Percentiles rank a stretch among this genome's conserved stretches.
Conservation (phyloP, 2,113 vertebrate species). For the Verasper variegatus region DNA sequence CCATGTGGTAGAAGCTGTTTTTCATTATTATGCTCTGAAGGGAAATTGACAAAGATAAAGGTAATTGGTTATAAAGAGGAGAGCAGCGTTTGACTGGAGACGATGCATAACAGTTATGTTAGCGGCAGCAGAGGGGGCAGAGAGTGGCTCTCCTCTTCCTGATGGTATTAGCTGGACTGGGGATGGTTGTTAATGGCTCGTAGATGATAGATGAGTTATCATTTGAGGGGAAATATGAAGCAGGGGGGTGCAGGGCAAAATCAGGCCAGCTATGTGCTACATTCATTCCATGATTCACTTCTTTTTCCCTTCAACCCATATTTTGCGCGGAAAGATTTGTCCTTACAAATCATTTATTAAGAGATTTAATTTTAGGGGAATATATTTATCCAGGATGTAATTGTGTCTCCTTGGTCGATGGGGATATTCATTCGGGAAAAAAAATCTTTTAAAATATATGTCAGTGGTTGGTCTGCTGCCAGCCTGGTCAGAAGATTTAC, state of each 20-base stretch:
- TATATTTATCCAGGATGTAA: constrained; percentile 58
- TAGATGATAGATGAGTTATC: constrained; percentile 74
- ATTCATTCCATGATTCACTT: constrained; percentile 40
- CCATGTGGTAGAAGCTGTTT: not conserved
- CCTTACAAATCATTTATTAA: constrained; percentile 61
- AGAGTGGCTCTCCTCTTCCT: constrained; percentile 54
- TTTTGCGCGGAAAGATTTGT: constrained; percentile 30
- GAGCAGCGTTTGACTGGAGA: constrained; percentile 64
- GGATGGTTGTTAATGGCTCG: constrained; percentile 69
- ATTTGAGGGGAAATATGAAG: constrained; percentile 45
- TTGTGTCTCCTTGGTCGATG: constrained; percentile 41
- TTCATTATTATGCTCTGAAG: constrained; percentile 34
- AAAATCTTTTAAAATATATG: constrained; percentile 55
- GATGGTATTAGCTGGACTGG: constrained; percentile 67
- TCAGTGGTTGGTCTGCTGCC: constrained; percentile 52
- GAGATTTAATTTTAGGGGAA: constrained; percentile 56
- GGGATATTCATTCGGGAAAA: constrained; percentile 5
- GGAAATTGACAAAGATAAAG: constrained; percentile 65
- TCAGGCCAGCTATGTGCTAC: constrained; percentile 50
- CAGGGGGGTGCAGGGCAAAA: constrained; percentile 34
- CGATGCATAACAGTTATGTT: constrained; percentile 62
- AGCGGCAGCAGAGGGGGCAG: constrained; percentile 34
- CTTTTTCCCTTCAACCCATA: not conserved
- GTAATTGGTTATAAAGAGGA: constrained; percentile 61
- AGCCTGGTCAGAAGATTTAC: constrained; percentile 54